Conservation (phyloP, 92 coral and sea anemone species). For the Zoanthus solanderi region DNA sequence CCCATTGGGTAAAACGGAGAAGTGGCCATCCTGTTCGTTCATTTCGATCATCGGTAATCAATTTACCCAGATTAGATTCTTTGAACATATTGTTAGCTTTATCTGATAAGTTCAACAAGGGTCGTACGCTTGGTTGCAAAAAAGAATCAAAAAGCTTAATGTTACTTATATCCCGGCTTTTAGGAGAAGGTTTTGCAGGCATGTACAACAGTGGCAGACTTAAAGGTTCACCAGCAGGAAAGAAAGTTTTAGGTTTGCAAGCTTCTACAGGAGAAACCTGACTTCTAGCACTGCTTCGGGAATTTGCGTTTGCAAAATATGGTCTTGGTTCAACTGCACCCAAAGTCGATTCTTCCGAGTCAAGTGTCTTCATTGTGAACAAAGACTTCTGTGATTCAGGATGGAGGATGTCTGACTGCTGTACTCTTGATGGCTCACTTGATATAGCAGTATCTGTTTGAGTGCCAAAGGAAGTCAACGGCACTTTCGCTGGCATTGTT, state of each 20-base stretch:
- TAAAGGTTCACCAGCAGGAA: not conserved
- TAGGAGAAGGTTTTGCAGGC: not conserved
- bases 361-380: not conserved
- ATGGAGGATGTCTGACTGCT: not conserved
- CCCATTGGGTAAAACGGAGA: not conserved
- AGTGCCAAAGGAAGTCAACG: not conserved
- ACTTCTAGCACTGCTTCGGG: not conserved
- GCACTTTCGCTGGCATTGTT: not conserved
- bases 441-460: constrained; percentile 17
- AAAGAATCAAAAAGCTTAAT: constrained; percentile 66
- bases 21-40: not conserved
- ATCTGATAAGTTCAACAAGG: constrained; percentile 14
- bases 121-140: constrained; percentile 41
- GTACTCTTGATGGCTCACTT: not conserved
- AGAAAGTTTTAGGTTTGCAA: not conserved
- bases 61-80: not conserved
- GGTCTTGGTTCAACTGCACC: not conserved
- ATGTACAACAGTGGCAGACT: constrained; percentile 23
- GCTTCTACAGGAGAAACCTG: not conserved
- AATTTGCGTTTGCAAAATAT: not conserved
- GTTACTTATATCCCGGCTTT: constrained; percentile 69
- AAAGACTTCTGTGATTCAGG: not conserved
- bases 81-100: not conserved
- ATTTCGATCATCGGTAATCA: not conserved
- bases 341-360: not conserved